Evolutionary conservation across 1,140 invertebrate genomes (phyloP).

Genomic region (Brachionus sp.): DNA sequence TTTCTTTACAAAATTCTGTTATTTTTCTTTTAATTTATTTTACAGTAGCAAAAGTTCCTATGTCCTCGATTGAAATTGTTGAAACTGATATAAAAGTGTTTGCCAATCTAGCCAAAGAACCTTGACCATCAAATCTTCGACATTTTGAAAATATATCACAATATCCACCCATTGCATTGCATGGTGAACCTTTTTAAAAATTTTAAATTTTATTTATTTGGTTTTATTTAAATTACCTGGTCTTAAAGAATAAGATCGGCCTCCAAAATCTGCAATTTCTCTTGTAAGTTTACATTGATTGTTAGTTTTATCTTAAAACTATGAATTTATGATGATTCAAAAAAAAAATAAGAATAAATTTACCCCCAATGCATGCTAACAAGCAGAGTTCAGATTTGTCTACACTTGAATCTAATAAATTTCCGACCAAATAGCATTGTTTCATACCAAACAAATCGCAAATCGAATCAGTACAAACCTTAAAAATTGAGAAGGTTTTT

Average conservation of each 20-base stretch:
- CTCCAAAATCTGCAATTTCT: constrained; percentile 4
- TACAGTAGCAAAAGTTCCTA: neutral
- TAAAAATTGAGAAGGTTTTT: neutral
- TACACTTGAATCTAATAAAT: constrained; percentile 21
- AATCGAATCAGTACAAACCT: constrained; percentile 25
- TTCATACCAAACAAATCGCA: constrained; percentile 6
- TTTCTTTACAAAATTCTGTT: neutral
- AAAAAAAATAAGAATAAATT: neutral
- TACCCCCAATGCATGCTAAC: constrained; percentile 27
- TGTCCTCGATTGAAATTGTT: neutral
- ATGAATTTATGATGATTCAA: neutral
- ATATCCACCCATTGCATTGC: constrained; percentile 89
- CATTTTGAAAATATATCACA: constrained; percentile 98
- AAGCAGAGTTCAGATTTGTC: constrained; percentile 12
- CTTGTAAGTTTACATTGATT: constrained; percentile 12
- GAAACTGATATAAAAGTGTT: constrained; percentile 82
- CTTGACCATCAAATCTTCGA: constrained; percentile 92
- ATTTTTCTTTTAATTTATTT: neutral
- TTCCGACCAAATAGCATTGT: constrained; percentile 14
- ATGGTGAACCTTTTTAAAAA: constrained; percentile 75
- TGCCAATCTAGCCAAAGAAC: constrained; percentile 88
- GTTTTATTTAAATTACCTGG: neutral
- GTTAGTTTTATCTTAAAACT: neutral
- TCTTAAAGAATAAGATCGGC: constrained; percentile 32
- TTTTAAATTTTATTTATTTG: neutral